A percentile compares a stretch with the other conserved stretches of the same genome.
Evolutionary conservation across 2,797 vertebrate species (phyloP).

Genomic region (Centroberyx gerrardi): DNA sequence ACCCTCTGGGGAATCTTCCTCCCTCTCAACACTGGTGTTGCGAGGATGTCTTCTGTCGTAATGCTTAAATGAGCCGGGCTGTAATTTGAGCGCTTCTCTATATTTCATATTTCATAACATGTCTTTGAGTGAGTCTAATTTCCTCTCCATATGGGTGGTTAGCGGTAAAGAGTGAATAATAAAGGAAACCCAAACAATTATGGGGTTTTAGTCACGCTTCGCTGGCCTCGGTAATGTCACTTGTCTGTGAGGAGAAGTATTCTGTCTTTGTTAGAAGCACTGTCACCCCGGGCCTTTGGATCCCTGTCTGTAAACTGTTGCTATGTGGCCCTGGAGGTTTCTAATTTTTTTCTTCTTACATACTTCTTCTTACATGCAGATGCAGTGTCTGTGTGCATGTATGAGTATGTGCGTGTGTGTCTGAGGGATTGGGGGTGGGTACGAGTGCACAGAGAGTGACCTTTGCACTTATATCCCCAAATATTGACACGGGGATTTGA

Average conservation of each 20-base stretch:
- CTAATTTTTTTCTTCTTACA: not conserved
- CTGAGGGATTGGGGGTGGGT: not conserved
- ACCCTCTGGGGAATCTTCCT: slow-evolving; percentile 55
- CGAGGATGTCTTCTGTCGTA: slow-evolving; percentile 65
- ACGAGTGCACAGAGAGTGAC: not conserved
- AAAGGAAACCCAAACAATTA: slow-evolving; percentile 81
- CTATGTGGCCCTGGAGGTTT: slow-evolving; percentile 38
- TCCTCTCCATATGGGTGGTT: slow-evolving; percentile 66
- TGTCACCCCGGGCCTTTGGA: slow-evolving; percentile 55
- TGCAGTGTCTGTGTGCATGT: slow-evolving; percentile 15
- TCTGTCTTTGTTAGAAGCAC: slow-evolving; percentile 79
- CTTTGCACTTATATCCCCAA: not conserved
- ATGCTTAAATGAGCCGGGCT: slow-evolving; percentile 66
- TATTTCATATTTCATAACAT: slow-evolving; percentile 73
- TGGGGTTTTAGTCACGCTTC: slow-evolving; percentile 73
- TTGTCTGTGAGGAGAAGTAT: slow-evolving; percentile 69
- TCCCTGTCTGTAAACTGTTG: slow-evolving; percentile 59
- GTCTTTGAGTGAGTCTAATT: slow-evolving; percentile 68
- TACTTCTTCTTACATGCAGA: slow-evolving; percentile 15
- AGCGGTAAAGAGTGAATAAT: slow-evolving; percentile 71
- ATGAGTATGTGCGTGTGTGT: slow-evolving; percentile 4
- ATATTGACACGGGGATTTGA: not conserved
- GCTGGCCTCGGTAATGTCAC: slow-evolving; percentile 72
- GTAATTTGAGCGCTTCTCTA: slow-evolving; percentile 61
- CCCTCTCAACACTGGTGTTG: slow-evolving; percentile 48